Conservation (phyloP, 2,797 vertebrate species). For the Triplophysa yarkandensis region DNA sequence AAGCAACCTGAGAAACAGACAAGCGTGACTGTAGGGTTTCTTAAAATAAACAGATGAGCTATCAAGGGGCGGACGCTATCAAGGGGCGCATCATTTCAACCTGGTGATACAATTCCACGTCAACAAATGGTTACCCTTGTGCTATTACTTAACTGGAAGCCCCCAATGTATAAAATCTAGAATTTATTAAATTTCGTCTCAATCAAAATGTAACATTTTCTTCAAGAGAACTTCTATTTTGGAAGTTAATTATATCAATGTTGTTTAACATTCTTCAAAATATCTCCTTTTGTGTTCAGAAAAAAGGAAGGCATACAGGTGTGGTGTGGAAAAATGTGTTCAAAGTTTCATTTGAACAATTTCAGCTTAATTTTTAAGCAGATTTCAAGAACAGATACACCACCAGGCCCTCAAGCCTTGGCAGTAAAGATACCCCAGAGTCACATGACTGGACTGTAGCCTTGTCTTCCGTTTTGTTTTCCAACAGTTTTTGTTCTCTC, state of each 20-base stretch:
- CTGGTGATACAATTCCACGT: background rate
- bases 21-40: slow-evolving; percentile 32
- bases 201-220: too few relatives aligned
- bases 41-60: slow-evolving; percentile 26
- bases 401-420: slow-evolving; percentile 19
- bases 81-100: too few relatives aligned
- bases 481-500: slow-evolving; percentile 10
- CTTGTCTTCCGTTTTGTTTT: slow-evolving; percentile 35
- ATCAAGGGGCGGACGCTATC: too few relatives aligned
- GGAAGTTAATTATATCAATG: too few relatives aligned
- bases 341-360: background rate
- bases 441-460: slow-evolving; percentile 31
- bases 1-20: slow-evolving; percentile 21
- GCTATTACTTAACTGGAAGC: too few relatives aligned
- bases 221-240: too few relatives aligned
- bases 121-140: background rate
- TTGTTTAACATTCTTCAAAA: too few relatives aligned
- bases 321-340: too few relatives aligned
- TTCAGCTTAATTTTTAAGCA: background rate
- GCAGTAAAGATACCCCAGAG: slow-evolving; percentile 20
- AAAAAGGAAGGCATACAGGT: too few relatives aligned
- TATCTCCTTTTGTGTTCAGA: too few relatives aligned
- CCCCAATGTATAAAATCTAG: too few relatives aligned
- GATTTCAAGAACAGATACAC: slow-evolving; percentile 18
- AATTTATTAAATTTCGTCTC: too few relatives aligned